These are phyloP conservation scores for Herpetotheres cachinnans DNA, from an alignment of 2,113 vertebrate species.

Conservation along the genomic window DNA sequence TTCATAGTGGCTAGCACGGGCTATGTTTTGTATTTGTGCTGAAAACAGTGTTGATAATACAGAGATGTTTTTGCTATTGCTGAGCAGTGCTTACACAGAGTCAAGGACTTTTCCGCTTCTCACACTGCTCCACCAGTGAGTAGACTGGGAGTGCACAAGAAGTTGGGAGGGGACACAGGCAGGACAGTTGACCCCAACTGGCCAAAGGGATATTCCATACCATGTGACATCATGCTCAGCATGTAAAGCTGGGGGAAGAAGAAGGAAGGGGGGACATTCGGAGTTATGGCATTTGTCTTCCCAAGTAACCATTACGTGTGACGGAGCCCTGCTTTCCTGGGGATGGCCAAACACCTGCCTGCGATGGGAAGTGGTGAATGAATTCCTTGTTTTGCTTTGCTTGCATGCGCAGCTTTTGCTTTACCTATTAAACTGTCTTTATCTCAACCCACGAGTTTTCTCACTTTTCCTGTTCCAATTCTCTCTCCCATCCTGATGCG, in stretches of 20 bases:
- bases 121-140: not conserved
- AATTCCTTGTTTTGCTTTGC: not conserved
- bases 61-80: not conserved
- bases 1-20: not conserved
- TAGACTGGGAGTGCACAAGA: not conserved
- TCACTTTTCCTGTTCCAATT: no score
- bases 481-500: no score
- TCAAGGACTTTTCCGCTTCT: not conserved
- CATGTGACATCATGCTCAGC: not conserved
- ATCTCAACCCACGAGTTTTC: not conserved
- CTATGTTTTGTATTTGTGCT: no score
- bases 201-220: not conserved
- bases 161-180: not conserved
- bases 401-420: not conserved
- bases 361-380: not conserved
- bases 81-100: not conserved
- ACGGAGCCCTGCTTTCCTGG: not conserved
- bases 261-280: not conserved
- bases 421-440: not conserved
- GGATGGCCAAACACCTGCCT: not conserved
- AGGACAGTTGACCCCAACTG: not conserved
- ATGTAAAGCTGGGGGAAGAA: not conserved
- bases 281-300: not conserved
- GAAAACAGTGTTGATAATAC: no score
- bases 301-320: fast-evolving